These are phyloP conservation scores for Pristionchus arcanus DNA, from an alignment of 2,888 invertebrate species.

Conservation along the genomic window DNA sequence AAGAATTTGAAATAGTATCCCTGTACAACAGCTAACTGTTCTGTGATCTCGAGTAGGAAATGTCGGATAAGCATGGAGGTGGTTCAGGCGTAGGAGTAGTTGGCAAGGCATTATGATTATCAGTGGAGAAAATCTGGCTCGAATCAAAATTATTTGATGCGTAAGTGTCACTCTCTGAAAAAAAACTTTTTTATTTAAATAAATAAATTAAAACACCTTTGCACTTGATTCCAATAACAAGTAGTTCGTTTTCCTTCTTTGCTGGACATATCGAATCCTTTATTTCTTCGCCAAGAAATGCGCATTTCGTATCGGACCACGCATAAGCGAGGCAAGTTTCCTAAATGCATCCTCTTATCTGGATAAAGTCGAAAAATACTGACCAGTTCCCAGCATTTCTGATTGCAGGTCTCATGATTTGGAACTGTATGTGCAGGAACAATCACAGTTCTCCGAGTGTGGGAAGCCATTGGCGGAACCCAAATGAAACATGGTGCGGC, in stretches of 20 bases:
- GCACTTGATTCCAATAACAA: not conserved
- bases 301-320: not conserved
- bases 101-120: no score
- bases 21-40: no score
- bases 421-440: not conserved
- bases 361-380: not conserved
- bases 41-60: no score
- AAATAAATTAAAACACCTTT: not conserved
- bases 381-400: not conserved
- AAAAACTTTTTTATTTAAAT: not conserved
- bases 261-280: not conserved
- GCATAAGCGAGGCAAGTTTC: not conserved
- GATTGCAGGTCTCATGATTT: not conserved
- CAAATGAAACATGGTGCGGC: not conserved
- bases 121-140: no score
- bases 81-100: no score
- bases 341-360: not conserved
- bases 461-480: not conserved
- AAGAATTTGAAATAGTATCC: no score
- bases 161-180: not conserved
- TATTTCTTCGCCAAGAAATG: not conserved
- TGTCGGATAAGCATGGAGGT: no score
- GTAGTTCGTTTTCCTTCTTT: not conserved
- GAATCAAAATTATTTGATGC: no score
- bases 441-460: not conserved